phyloP scores from a whole-genome alignment of 2,888 invertebrate genomes.

The Volucella inanis region DNA sequence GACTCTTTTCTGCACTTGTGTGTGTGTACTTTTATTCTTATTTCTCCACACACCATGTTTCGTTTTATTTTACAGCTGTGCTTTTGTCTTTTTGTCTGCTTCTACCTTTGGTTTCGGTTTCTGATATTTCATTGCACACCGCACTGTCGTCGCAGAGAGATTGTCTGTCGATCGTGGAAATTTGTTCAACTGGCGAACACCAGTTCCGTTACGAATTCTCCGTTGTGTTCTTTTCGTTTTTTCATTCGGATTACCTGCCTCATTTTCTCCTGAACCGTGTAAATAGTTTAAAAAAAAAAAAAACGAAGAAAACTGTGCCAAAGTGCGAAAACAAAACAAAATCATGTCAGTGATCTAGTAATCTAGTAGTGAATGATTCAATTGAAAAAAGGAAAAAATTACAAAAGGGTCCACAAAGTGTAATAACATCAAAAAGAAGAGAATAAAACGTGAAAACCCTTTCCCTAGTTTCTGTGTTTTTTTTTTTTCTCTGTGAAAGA shows the following conservation, averaged over 20 bases:
- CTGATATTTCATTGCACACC: constrained; percentile 37
- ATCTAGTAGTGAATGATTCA: constrained; percentile 47
- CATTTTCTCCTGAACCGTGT: constrained; percentile 52
- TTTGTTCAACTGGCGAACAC: constrained; percentile 1
- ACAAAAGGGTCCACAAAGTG: constrained; percentile 13
- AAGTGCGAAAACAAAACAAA: constrained; percentile 15
- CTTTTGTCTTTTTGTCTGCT: constrained; percentile 14
- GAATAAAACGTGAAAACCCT: constrained; percentile 22
- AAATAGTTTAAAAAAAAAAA: constrained; percentile 38
- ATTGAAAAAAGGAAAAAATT: constrained; percentile 12
- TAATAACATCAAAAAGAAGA: constrained; percentile 28
- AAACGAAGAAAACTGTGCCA: constrained; percentile 45
- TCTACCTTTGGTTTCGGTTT: no score
- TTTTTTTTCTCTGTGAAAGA: constrained; percentile 10
- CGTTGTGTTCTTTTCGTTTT: constrained; percentile 47
- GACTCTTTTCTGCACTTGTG: constrained; percentile 14
- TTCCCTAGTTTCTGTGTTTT: neutral
- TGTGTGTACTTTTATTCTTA: constrained; percentile 33
- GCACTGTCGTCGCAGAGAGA: constrained; percentile 47
- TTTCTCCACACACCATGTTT: constrained; percentile 45
- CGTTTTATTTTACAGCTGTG: constrained; percentile 9
- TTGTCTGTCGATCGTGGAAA: constrained; percentile 35
- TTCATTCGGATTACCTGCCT: constrained; percentile 39
- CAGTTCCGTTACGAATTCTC: constrained; percentile 59
- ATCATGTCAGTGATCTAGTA: constrained; percentile 37